A percentile compares a stretch with the other conserved stretches of the same genome.
These are phyloP conservation scores for Euzophera pinguis DNA, from an alignment of 2,888 invertebrate genomes.

Conservation along the genomic window DNA sequence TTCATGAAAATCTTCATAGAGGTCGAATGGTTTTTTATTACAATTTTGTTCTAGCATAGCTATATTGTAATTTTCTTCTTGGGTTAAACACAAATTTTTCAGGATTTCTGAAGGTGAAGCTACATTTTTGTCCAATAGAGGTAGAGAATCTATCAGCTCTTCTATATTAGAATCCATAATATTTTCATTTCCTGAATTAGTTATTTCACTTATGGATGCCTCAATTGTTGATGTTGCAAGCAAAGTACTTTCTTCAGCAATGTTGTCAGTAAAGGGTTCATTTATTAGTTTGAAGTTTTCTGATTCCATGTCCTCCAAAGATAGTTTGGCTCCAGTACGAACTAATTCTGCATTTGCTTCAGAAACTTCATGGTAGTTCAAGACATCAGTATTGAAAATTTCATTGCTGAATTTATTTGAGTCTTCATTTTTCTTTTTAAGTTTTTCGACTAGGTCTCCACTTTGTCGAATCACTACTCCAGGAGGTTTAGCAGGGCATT, in stretches of 20 bases:
- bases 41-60: constrained; percentile 28
- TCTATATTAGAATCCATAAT: constrained; percentile 53
- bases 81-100: constrained; percentile 81
- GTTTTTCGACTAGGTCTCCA: constrained; percentile 71
- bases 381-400: constrained; percentile 17
- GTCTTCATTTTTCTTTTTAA: constrained; percentile 58
- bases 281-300: constrained; percentile 62
- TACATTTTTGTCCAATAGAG: constrained; percentile 67
- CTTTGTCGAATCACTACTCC: constrained; percentile 76
- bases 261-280: constrained; percentile 40
- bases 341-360: constrained; percentile 67
- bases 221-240: not conserved
- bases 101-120: constrained; percentile 84
- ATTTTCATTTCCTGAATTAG: constrained; percentile 42
- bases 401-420: constrained; percentile 16
- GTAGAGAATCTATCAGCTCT: constrained; percentile 50
- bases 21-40: constrained; percentile 31
- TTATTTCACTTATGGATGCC: constrained; percentile 16
- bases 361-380: constrained; percentile 48
- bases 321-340: constrained; percentile 66
- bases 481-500: constrained; percentile 84
- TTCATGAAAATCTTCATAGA: constrained; percentile 39
- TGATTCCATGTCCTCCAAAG: constrained; percentile 70
- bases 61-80: constrained; percentile 55
- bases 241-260: constrained; percentile 15